phyloP scores from a whole-genome alignment of 2,797 vertebrate genomes.

The Psittacula echo region DNA sequence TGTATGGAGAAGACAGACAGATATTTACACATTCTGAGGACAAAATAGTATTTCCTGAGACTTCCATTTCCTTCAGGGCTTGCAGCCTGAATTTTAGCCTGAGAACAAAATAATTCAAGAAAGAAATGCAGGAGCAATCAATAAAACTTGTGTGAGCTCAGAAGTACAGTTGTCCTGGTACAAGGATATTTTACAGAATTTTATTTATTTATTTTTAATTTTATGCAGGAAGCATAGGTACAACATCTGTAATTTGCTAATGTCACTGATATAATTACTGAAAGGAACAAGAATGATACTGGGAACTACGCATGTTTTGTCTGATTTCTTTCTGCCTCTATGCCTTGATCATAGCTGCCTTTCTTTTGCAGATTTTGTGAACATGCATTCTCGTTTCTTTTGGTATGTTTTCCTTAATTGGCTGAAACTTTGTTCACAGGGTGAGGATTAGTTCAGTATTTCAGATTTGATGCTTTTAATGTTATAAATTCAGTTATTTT shows the following conservation, averaged over 20 bases:
- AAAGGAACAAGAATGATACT: neutral
- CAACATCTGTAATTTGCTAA: neutral
- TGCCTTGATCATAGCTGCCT: neutral
- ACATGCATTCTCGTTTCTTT: neutral
- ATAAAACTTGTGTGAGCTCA: neutral
- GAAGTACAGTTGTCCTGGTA: neutral
- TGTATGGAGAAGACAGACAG: neutral
- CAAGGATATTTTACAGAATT: neutral
- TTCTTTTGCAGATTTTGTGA: neutral
- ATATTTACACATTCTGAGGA: neutral
- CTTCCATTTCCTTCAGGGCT: neutral
- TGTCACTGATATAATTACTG: neutral
- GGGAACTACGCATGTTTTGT: accelerated
- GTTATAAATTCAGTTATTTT: neutral
- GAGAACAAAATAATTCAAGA: neutral
- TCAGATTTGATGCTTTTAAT: neutral
- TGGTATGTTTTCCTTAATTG: neutral
- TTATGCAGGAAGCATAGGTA: neutral
- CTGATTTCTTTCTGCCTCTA: neutral
- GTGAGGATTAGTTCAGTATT: neutral
- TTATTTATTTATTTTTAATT: neutral
- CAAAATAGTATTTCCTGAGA: neutral
- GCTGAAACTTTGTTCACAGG: neutral
- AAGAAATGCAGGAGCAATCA: neutral
- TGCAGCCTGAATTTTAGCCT: neutral